These are phyloP conservation scores for Psilanteris sp. DNA, from an alignment of 1,140 invertebrate species.

Conservation along the genomic window DNA sequence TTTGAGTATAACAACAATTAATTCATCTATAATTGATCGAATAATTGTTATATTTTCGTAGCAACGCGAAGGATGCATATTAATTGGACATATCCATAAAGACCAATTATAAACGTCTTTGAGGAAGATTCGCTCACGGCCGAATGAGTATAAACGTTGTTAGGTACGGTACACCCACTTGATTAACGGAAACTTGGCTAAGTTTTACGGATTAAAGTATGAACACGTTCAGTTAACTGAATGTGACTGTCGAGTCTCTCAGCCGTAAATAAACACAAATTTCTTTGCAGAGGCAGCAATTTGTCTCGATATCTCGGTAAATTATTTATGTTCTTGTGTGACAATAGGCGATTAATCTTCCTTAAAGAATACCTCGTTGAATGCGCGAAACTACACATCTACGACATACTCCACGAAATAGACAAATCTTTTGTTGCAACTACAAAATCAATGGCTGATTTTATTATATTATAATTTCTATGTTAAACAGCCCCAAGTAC, in stretches of 20 bases:
- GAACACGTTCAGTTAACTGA: slow-evolving; percentile 19
- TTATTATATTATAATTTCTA: slow-evolving; percentile 42
- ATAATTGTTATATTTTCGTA: slow-evolving; percentile 51
- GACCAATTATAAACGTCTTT: slow-evolving; percentile 29
- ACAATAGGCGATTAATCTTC: slow-evolving; percentile 63
- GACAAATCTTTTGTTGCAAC: slow-evolving; percentile 33
- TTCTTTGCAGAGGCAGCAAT: slow-evolving; percentile 54
- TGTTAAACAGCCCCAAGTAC: slow-evolving; percentile 7
- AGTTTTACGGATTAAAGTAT: slow-evolving; percentile 1
- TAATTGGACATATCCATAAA: slow-evolving; percentile 36
- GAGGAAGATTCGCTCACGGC: slow-evolving; percentile 42
- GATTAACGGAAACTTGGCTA: slow-evolving; percentile 19
- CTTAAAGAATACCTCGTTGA: slow-evolving; percentile 46
- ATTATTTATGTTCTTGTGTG: slow-evolving; percentile 52
- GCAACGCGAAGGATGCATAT: slow-evolving; percentile 36
- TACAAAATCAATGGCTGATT: slow-evolving; percentile 25
- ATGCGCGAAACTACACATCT: slow-evolving; percentile 33
- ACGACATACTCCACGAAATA: slow-evolving; percentile 4
- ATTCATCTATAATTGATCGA: slow-evolving; percentile 16
- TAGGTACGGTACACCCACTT: slow-evolving; percentile 16
- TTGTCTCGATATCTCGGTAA: slow-evolving; percentile 59
- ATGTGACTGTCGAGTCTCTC: slow-evolving; percentile 13
- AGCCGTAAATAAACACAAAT: slow-evolving; percentile 51
- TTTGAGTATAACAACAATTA: slow-evolving; percentile 24
- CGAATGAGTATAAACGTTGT: slow-evolving; percentile 5